These are phyloP conservation scores for Brachionus manjavacas DNA, from an alignment of 1,140 invertebrate species.

Conservation along the genomic window DNA sequence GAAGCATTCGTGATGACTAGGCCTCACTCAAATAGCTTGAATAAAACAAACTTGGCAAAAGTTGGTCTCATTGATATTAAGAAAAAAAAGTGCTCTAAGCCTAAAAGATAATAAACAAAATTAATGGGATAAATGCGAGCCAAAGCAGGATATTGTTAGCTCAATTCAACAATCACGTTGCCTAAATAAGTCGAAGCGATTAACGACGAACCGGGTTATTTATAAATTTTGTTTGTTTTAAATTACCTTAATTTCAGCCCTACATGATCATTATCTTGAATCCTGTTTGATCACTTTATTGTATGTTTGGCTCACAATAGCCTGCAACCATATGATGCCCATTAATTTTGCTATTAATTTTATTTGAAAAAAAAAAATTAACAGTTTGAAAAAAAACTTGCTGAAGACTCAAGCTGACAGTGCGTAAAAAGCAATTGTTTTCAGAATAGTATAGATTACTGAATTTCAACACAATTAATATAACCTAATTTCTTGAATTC, in stretches of 20 bases:
- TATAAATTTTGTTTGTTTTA: background rate
- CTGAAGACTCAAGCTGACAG: conserved; percentile 21
- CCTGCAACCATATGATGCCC: conserved; percentile 1
- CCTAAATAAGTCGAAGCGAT: background rate
- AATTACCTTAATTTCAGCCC: conserved; percentile 20
- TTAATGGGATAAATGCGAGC: background rate
- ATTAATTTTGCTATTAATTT: conserved; percentile 26
- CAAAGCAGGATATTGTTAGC: background rate
- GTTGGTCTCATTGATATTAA: background rate
- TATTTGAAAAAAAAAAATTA: background rate
- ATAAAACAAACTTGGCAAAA: background rate
- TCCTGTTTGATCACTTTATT: background rate
- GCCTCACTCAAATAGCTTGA: background rate
- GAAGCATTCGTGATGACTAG: background rate
- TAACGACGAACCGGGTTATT: background rate
- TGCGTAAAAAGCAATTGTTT: background rate
- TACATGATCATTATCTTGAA: background rate
- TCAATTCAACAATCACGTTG: background rate
- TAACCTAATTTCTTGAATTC: conserved; percentile 16
- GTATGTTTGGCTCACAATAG: background rate
- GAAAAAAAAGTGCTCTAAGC: background rate
- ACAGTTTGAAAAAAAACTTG: conserved; percentile 21
- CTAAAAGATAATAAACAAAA: background rate
- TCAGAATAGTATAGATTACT: background rate
- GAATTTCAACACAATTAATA: conserved; percentile 1